Evolutionary conservation across 1,140 invertebrate genomes (phyloP).

Genomic region (Doryteuthis pealeii): DNA sequence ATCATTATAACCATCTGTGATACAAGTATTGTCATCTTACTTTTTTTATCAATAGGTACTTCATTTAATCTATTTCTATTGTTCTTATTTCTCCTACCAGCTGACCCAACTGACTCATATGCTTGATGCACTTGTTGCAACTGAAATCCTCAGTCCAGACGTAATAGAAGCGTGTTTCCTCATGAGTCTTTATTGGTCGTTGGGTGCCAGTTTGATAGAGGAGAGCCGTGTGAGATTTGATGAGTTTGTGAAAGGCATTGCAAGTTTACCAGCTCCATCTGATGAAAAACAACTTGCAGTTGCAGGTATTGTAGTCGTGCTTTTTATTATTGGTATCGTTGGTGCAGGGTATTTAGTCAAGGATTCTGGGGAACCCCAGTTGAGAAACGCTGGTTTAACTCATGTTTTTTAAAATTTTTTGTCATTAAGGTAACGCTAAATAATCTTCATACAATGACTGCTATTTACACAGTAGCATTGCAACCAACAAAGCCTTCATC

Average conservation of each 20-base stretch:
- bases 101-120: conserved; percentile 80
- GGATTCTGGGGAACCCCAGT: not conserved
- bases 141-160: conserved; percentile 61
- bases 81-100: conserved; percentile 52
- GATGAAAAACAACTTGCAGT: conserved; percentile 65
- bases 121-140: conserved; percentile 67
- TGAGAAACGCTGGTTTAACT: not conserved
- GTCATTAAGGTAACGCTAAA: too few species aligned
- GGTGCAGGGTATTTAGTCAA: not conserved
- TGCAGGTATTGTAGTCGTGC: conserved; percentile 61
- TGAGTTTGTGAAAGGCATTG: conserved; percentile 75
- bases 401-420: not conserved
- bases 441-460: too few species aligned
- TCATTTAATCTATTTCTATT: too few species aligned
- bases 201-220: conserved; percentile 76
- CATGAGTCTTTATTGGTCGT: conserved; percentile 77
- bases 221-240: conserved; percentile 75
- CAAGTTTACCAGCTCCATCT: conserved; percentile 67
- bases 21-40: too few species aligned
- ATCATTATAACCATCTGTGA: too few species aligned
- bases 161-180: conserved; percentile 74
- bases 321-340: not conserved
- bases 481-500: too few species aligned
- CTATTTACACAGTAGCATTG: too few species aligned
- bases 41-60: too few species aligned